Base-by-base conservation (phyloP, 2,113 vertebrate genomes). In the Rhabdornis inornatus region DNA sequence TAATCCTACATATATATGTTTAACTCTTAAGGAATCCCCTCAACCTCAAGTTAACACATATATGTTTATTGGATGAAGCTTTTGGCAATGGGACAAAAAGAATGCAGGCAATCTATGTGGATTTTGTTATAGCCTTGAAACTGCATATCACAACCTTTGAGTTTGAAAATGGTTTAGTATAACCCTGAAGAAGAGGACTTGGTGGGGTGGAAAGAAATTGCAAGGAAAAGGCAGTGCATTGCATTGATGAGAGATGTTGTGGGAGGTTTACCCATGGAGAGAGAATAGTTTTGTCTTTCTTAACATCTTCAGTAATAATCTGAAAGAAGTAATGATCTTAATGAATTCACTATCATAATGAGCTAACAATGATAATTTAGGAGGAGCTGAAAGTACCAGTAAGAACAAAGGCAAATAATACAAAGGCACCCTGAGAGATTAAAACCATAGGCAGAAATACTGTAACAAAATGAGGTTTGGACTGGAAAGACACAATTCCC, bases 321-420 rank as follows among this genome's bases (percentile, higher is more conserved):
- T 87, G 72, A 97, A 93, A 95, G 79, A 95, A 90, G 90, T 78
- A 94, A 96, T 89, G 93, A 60, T 90, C 88, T 81, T 96, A 96
- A 95, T 96, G 90, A 96, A 96, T 94, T 94, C 90, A 31, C 83
- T 92, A 70, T 83, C 79, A 86, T 93, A 96, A 97, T 81, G 83
- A 97, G 76, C 92, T 95, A 91, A 96, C 92, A 96, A 92, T 96
- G 95, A 72, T 92, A 96, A 96, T 96, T 94, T 96, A 94, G 92
- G 93, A 95, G 85, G 90, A 95, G 79, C 61, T 94, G 94, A 55
- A 96, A 90, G 83, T 95, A 94, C 80, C 76, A 94, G 71, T 92
- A 97, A 93, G 76, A 96, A 95, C 93, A 96, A 97, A 95, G 94
- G 87, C 30, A 92, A 81, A 89, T 86, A 95, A 91, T 80, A 95